Base-by-base conservation (phyloP, 1,140 invertebrate genomes). In the Ceratina japonica region DNA sequence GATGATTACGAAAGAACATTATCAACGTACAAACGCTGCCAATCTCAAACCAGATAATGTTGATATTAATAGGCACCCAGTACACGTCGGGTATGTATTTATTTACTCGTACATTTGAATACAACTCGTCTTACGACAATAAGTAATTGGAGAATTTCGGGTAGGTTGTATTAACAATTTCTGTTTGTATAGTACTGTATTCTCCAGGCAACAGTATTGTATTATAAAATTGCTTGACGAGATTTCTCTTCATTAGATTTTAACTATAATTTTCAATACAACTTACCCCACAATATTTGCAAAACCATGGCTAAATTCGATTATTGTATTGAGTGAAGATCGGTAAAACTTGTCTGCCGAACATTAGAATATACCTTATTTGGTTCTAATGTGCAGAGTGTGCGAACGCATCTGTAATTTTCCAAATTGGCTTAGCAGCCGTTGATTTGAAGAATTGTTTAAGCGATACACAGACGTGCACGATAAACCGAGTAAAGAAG, bases 1-100 rank as follows among this genome's bases (percentile, higher is more conserved):
- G 82, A 92, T 92, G 89, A 92, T 93, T 73, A 92, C 91, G 27
- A 92, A 92, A 84, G 92, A 93, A 63, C 90, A 87, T 86, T 92
- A 91, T 86, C 87, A 92, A 62, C 91, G 93, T 71, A 89, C 92
- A 66, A 93, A 93, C 80, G 93, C 93, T 54, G 92, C 90, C 69
- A 94, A 94, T 91, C 92, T 95, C 68, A 94, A 93, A 86, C 95
- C 96, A 68, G 97, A 98, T 92, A 98, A 98, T 92, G 95, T 98
- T 75, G 97, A 97, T 87, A 96, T 98, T 81, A 96, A 97, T 82
- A 93, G 96, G 78, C 95, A 95, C 87, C 96, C 96, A 31, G 94
- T 98, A 64, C 96, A 97, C 89, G 96, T 97, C 91, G 97, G 97
- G 97, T 98, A 94, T 94, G 96, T 86, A 81, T 44, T 49, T 18